Base-by-base conservation (phyloP, 2,113 vertebrate species). In the Oncorhynchus nerka region DNA sequence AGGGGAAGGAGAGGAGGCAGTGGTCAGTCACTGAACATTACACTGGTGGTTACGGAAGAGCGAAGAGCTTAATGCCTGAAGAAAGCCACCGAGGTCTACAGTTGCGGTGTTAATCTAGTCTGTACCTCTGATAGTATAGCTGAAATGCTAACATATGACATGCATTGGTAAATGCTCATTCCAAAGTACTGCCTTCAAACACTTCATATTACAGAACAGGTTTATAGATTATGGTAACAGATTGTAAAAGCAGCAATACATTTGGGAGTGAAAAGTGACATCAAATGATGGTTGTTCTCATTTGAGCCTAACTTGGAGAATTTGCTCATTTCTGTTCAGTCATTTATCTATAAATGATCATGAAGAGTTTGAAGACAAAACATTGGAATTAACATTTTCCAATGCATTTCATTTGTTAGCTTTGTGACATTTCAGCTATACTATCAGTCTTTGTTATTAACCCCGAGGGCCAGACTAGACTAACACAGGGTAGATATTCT, bases 371-470 rank as follows among this genome's bases (percentile, higher is more conserved):
- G 72, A 32, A 28, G n/a, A 1, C 51, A 55, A 4, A 19, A 57
- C 55, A 45, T 45, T 11, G 39, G 39, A 45, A 45, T 20, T 4
- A 57, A 2, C 55, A 57, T 57, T 20, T 57, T 6, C 19, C 15
- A 57, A 72, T 32, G 45, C 5, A 30, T 80, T 81, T 77, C 13
- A 69, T 68, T 26, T 57, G 24, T 8, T 65, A 22, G 68, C 80
- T 73, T 82, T 82, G 74, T 80, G 79, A 2, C 34, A 45, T 75
- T 79, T 76, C 66, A 74, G 75, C 82, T 80, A 75, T 34, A 71
- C 3, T 74, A 66, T 78, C 30, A 75, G 59, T 24, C 62, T 87
- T 82, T 77, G 73, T 79, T 83, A 77, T 22, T 73, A 82, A 75
- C 73, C 75, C 72, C 20, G 66, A 75, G 70, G 28, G 82, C 70